Base-by-base conservation (phyloP, 2,113 vertebrate species). In the Machaerirhynchus nigripectus region DNA sequence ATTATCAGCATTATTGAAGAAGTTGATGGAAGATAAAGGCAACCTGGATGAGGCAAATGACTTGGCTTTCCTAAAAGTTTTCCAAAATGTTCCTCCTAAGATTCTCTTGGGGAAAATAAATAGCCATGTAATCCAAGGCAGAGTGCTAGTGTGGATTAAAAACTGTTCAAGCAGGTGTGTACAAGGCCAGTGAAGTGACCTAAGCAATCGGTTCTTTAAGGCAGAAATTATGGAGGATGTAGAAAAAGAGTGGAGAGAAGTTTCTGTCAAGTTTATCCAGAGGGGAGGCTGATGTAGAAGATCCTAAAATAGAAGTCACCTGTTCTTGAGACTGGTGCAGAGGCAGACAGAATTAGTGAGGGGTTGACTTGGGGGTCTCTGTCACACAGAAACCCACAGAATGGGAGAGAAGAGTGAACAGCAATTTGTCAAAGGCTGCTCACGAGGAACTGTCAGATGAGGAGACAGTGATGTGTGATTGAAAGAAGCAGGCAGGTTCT, bases 21-120 rank as follows among this genome's bases (percentile, higher is more conserved):
- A 84, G 35, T 8, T 88, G 88, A 93, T 93, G 63, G 92, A 92
- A 76, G 90, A 83, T 96, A 88, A 93, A 88, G 71, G 55, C 46
- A 76, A 52, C 50, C 24, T 67, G 68, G 42, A 67, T 70, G 39
- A 79, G 53, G 52, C 63, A 70, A 74, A 95, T 93, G 10, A 74
- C 35, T 70, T 65, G 23, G 15, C 18, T 90, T 95, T 95, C 37
- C 28, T 61, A n/a, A 73, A 87, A 90, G 90, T 81, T 86, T 91
- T 96, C 47, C 47, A 44, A 64, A 93, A 80, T 35, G 42, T n/a
- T 47, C 33, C 67, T 70, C 35, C 39, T 67, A 35, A 57, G 20
- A 52, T 21, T 90, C 67, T 39, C 2, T 8, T 94, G 71, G 44
- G 55, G 30, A 86, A 77, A 95, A 74, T 13, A 12, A 90, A 90